A percentile compares a stretch with the other conserved stretches of the same genome.
These are phyloP conservation scores for Antennarius maculatus DNA, from an alignment of 2,797 vertebrate genomes.

Conservation along the genomic window DNA sequence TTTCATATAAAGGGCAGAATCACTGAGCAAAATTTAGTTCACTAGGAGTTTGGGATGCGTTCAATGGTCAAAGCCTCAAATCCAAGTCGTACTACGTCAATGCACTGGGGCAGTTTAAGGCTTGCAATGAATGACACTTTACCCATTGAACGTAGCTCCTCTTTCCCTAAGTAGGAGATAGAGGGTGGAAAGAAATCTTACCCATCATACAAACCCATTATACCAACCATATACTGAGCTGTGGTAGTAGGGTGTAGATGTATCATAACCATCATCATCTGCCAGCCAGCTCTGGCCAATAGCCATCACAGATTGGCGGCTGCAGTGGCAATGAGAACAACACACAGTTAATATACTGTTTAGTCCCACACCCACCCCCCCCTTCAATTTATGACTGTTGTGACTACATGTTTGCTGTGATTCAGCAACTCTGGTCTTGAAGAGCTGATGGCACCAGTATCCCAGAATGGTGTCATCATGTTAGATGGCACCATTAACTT, in stretches of 20 bases:
- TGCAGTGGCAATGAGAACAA: slow-evolving; percentile 99
- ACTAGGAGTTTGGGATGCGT: slow-evolving; percentile 75
- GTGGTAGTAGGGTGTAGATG: slow-evolving; percentile 98
- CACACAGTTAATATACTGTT: slow-evolving; percentile 95
- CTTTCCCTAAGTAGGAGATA: slow-evolving; percentile 82
- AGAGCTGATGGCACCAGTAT: slow-evolving; percentile 54
- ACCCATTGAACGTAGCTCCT: slow-evolving; percentile 77
- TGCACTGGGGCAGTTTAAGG: slow-evolving; percentile 28
- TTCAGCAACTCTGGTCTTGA: slow-evolving; percentile 79
- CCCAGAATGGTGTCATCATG: slow-evolving; percentile 28
- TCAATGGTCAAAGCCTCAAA: slow-evolving; percentile 74
- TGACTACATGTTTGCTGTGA: slow-evolving; percentile 59
- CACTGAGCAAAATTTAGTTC: slow-evolving; percentile 66
- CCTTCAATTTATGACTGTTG: slow-evolving; percentile 76
- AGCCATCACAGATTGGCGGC: slow-evolving; percentile 99
- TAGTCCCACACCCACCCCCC: slow-evolving; percentile 65
- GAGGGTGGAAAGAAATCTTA: slow-evolving; percentile 96
- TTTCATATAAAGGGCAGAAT: slow-evolving; percentile 80
- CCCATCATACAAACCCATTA: slow-evolving; percentile 99
- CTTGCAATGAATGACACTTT: slow-evolving; percentile 58
- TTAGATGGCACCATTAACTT: slow-evolving; percentile 36
- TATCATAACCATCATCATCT: slow-evolving; percentile 99
- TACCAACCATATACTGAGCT: slow-evolving; percentile 99
- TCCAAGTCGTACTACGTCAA: slow-evolving; percentile 13
- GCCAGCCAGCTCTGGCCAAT: slow-evolving; percentile 98